Evolutionary conservation across 2,113 vertebrate species (phyloP).

Genomic region (Glaucomys volans): DNA sequence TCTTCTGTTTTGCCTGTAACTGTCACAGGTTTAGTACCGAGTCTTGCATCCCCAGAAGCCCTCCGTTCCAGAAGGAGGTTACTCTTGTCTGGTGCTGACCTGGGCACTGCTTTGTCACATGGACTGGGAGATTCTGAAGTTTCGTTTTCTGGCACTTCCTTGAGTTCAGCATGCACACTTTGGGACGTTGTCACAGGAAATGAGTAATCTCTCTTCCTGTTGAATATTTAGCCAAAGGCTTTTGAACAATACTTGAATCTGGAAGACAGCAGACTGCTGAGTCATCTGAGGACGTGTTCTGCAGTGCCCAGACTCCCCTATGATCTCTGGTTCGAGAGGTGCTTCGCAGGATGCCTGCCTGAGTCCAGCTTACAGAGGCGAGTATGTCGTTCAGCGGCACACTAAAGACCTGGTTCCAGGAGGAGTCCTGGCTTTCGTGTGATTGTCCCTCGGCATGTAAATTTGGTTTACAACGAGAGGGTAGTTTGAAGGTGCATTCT

Average conservation of each 20-base stretch:
- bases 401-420: background rate
- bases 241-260: constrained; percentile 96
- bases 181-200: background rate
- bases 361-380: constrained; percentile 98
- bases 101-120: background rate
- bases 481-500: background rate
- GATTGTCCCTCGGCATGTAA: background rate
- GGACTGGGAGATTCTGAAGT: background rate
- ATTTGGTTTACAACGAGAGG: background rate
- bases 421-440: background rate
- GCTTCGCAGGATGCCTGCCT: constrained; percentile 96
- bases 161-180: background rate
- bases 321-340: constrained; percentile 94
- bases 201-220: constrained; percentile 57
- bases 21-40: background rate
- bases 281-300: constrained; percentile 90
- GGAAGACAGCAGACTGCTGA: constrained; percentile 93
- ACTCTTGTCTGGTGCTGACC: background rate
- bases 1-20: background rate
- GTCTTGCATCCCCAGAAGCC: background rate
- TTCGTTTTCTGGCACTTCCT: constrained; percentile 10
- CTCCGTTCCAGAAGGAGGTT: background rate
- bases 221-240: constrained; percentile 92
- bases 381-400: constrained; percentile 52
- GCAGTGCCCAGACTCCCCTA: constrained; percentile 92